phyloP scores from a whole-genome alignment of 2,797 vertebrate genomes.

The Sebastes nivosus region DNA sequence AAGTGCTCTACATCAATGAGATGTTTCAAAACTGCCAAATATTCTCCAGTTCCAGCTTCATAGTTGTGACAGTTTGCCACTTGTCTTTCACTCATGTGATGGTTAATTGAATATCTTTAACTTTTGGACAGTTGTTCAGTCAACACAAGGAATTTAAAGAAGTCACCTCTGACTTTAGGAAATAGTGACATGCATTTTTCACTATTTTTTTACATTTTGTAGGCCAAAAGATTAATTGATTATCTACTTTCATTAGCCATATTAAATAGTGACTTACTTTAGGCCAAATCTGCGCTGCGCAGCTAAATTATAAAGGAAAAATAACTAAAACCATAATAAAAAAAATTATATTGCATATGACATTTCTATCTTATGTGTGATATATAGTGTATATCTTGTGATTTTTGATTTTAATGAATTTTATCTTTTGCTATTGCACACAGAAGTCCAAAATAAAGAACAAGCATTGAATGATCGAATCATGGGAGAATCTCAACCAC shows the following conservation, averaged over 20 bases:
- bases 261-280: background rate
- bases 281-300: background rate
- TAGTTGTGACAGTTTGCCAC: background rate
- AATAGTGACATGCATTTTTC: background rate
- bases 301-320: background rate
- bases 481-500: background rate
- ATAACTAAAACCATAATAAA: too few relatives aligned
- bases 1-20: background rate
- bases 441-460: background rate
- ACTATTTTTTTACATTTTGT: background rate
- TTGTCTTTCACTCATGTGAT: background rate
- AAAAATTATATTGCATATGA: background rate
- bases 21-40: background rate
- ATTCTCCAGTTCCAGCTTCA: background rate
- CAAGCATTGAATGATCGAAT: conserved; percentile 8
- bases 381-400: background rate
- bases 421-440: background rate
- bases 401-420: background rate
- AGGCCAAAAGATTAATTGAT: too few relatives aligned
- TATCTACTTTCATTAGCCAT: background rate
- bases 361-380: background rate
- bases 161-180: background rate
- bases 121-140: background rate
- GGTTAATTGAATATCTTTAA: background rate
- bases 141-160: background rate